phyloP scores from a whole-genome alignment of 2,113 vertebrate species.

The Lycaon pictus region DNA sequence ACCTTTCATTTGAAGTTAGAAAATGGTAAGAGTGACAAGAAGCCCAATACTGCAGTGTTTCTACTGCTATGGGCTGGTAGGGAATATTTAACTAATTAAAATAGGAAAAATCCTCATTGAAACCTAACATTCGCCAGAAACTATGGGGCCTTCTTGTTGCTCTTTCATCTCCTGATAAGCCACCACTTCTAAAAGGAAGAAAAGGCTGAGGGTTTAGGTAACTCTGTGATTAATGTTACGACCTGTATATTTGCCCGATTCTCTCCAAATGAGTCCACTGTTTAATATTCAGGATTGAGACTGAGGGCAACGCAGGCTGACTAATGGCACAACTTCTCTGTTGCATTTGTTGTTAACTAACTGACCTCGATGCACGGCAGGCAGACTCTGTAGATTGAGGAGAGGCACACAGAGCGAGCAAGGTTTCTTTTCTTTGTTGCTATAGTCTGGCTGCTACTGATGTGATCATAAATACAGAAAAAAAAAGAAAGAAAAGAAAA shows the following conservation, averaged over 20 bases:
- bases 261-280: background rate
- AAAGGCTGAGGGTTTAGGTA: background rate
- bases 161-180: background rate
- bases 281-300: slow-evolving; percentile 15
- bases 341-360: slow-evolving; percentile 6
- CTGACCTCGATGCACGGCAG: background rate
- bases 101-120: background rate
- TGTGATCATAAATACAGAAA: background rate
- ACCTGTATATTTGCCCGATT: background rate
- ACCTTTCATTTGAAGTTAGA: background rate
- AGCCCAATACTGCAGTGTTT: background rate
- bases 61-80: background rate
- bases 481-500: background rate
- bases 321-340: background rate
- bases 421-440: background rate
- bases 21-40: background rate
- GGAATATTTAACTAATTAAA: slow-evolving; percentile 35
- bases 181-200: background rate
- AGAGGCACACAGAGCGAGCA: background rate
- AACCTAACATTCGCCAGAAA: background rate
- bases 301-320: background rate
- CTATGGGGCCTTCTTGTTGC: background rate
- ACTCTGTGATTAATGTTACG: background rate
- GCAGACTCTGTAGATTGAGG: background rate
- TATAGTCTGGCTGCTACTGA: background rate